Conservation (phyloP, 2,113 vertebrate species). For the Myiozetetes cayanensis region DNA sequence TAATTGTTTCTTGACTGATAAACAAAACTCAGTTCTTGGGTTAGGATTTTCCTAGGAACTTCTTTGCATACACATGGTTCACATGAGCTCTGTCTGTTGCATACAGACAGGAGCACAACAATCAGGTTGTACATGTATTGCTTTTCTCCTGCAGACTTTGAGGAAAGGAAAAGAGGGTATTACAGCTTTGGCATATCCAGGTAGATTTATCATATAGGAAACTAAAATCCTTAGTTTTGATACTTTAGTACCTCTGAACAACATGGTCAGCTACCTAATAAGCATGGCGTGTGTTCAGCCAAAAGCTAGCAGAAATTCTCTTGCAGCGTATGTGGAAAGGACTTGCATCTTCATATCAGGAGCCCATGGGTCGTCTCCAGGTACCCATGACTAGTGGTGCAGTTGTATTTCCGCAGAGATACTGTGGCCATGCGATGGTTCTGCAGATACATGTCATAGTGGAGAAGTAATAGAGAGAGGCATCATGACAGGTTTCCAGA, state of each 20-base stretch:
- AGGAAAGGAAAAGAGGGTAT: background rate
- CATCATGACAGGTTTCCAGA: background rate
- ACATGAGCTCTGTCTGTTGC: background rate
- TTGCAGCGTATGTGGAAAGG: rapidly evolving
- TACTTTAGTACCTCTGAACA: background rate
- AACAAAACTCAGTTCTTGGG: background rate
- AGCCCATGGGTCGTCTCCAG: background rate
- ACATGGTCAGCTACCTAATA: background rate
- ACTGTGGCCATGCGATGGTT: background rate
- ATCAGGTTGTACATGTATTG: background rate
- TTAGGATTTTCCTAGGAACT: background rate
- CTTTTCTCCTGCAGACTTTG: background rate
- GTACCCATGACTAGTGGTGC: background rate
- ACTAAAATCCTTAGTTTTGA: background rate
- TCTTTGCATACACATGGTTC: background rate
- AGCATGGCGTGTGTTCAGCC: background rate
- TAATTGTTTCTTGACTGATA: background rate
- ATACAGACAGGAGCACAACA: background rate
- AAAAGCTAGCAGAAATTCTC: background rate
- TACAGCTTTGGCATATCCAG: background rate
- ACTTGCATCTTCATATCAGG: background rate
- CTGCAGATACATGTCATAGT: background rate
- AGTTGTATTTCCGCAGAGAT: background rate
- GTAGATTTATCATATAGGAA: background rate
- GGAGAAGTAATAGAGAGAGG: background rate